Evolutionary conservation across 2,797 vertebrate species (phyloP).

Genomic region (Anguilla anguilla): DNA sequence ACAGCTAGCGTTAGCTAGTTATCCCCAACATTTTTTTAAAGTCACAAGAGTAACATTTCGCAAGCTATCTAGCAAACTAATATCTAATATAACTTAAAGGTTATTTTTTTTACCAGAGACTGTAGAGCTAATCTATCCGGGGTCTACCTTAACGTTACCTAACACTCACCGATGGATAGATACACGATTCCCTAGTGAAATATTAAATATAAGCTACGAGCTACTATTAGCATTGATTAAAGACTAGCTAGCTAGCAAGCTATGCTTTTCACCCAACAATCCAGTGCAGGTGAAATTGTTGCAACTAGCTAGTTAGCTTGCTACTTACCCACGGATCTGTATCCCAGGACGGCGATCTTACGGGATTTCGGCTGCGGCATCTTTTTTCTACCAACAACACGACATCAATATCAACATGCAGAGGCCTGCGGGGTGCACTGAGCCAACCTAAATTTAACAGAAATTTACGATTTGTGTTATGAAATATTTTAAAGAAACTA

Average conservation of each 20-base stretch:
- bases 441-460: conserved; percentile 47
- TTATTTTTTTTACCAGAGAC: neutral
- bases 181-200: neutral
- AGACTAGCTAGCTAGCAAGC: neutral
- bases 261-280: neutral
- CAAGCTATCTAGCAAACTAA: neutral
- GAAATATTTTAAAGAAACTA: neutral
- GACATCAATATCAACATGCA: conserved; percentile 64
- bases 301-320: neutral
- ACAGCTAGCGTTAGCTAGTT: neutral
- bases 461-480: conserved; percentile 12
- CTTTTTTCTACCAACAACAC: conserved; percentile 62
- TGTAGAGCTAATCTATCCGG: neutral
- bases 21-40: neutral
- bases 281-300: neutral
- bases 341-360: conserved; percentile 94
- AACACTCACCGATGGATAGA: neutral
- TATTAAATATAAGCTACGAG: neutral
- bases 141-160: neutral
- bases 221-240: neutral
- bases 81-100: no score
- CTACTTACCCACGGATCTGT: conserved; percentile 91
- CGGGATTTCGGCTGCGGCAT: conserved; percentile 96
- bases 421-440: conserved; percentile 45
- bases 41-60: neutral